These are phyloP conservation scores for Notolepis coatsorum DNA, from an alignment of 2,797 vertebrate species.

Conservation along the genomic window DNA sequence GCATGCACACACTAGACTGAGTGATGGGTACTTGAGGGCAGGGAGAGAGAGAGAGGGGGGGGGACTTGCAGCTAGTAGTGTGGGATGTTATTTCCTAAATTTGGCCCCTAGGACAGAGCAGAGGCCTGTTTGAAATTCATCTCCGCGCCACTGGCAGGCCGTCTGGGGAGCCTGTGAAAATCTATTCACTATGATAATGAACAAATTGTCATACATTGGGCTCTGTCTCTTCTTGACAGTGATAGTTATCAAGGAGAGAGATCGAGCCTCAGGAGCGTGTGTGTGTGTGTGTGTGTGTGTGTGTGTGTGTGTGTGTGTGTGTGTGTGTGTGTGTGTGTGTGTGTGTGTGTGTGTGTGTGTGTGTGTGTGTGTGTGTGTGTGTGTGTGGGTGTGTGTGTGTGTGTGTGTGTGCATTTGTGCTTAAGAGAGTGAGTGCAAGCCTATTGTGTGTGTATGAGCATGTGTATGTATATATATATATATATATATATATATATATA, in stretches of 20 bases:
- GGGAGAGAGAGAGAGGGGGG: conserved; percentile 25
- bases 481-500: too few species aligned
- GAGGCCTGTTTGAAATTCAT: conserved; percentile 87
- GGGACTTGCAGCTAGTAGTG: conserved; percentile 52
- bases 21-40: conserved; percentile 75
- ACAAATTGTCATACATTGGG: conserved; percentile 87
- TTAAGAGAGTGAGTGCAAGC: background rate
- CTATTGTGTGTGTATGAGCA: background rate
- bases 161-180: conserved; percentile 84
- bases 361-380: background rate
- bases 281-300: conserved; percentile 9
- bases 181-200: conserved; percentile 88
- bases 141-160: conserved; percentile 80
- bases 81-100: conserved; percentile 82
- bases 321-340: background rate
- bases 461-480: too few species aligned
- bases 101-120: conserved; percentile 86
- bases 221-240: conserved; percentile 84
- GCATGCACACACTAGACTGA: too few species aligned
- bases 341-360: background rate
- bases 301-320: conserved; percentile 6
- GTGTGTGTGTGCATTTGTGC: too few species aligned
- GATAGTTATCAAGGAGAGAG: conserved; percentile 88
- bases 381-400: background rate
- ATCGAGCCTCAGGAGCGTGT: conserved; percentile 62